Evolutionary conservation across 2,888 invertebrate species (phyloP).

Genomic region (Lordiphosa fenestrarum): DNA sequence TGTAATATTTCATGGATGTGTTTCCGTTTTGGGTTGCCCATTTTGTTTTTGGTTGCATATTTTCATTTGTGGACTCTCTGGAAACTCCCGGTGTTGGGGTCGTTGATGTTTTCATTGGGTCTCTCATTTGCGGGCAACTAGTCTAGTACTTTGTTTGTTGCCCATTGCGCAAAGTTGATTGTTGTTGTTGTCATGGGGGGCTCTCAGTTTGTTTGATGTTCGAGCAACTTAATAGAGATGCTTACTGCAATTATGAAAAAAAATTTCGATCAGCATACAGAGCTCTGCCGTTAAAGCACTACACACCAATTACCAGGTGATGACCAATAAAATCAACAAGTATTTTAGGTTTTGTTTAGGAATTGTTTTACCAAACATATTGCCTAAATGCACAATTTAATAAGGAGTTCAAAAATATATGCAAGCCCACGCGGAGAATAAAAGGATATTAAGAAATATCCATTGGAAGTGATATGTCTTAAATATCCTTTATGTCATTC

Average conservation of each 20-base stretch:
- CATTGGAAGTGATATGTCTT: too few species aligned
- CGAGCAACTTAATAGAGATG: background rate
- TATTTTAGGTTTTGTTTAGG: too few species aligned
- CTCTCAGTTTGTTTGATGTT: too few species aligned
- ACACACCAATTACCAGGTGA: background rate
- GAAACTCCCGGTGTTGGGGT: constrained; percentile 14
- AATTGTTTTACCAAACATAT: too few species aligned
- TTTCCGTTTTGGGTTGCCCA: constrained; percentile 14
- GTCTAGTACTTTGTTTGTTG: constrained; percentile 16
- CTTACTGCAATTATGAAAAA: background rate
- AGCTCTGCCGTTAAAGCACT: background rate
- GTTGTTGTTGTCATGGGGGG: background rate
- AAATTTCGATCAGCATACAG: background rate
- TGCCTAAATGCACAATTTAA: too few species aligned
- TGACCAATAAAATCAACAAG: too few species aligned
- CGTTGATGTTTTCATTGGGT: constrained; percentile 21
- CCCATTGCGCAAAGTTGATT: constrained; percentile 6
- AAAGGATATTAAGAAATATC: too few species aligned
- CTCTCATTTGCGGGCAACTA: constrained; percentile 17
- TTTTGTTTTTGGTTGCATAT: constrained; percentile 21
- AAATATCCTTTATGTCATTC: too few species aligned
- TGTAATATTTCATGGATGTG: constrained; percentile 52
- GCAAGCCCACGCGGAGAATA: too few species aligned
- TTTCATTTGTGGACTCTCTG: constrained; percentile 15
- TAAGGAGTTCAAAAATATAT: too few species aligned